These are phyloP conservation scores for Dicrurus megarhynchus DNA, from an alignment of 2,113 vertebrate species.

Conservation along the genomic window DNA sequence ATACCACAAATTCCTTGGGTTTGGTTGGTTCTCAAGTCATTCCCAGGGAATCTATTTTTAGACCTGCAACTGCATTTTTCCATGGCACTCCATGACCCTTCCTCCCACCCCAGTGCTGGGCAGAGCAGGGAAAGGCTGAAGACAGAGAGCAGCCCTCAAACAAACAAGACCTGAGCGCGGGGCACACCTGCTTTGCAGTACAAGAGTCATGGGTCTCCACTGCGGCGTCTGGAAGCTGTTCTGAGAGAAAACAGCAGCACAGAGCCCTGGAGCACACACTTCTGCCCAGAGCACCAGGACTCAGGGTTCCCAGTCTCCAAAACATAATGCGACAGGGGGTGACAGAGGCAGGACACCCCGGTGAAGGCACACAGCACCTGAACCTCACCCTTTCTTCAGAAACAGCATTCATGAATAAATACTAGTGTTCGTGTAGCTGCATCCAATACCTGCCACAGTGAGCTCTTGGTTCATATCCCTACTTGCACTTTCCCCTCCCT, in stretches of 20 bases:
- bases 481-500: background rate
- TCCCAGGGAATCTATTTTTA: background rate
- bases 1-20: background rate
- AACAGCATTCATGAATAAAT: background rate
- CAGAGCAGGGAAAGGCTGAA: background rate
- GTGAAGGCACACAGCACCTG: background rate
- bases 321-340: no score
- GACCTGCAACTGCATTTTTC: background rate
- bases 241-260: background rate
- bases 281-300: background rate
- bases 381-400: background rate
- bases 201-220: background rate
- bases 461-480: background rate
- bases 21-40: background rate
- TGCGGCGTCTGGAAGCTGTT: background rate
- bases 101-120: background rate
- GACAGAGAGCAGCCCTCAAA: background rate
- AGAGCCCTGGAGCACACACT: background rate
- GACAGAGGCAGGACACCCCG: background rate
- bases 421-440: background rate
- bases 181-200: background rate
- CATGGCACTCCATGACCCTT: background rate
- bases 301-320: rapidly evolving
- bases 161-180: background rate
- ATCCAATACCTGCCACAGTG: background rate